Conservation (phyloP, 2,797 vertebrate genomes). For the Hydrophis major region DNA sequence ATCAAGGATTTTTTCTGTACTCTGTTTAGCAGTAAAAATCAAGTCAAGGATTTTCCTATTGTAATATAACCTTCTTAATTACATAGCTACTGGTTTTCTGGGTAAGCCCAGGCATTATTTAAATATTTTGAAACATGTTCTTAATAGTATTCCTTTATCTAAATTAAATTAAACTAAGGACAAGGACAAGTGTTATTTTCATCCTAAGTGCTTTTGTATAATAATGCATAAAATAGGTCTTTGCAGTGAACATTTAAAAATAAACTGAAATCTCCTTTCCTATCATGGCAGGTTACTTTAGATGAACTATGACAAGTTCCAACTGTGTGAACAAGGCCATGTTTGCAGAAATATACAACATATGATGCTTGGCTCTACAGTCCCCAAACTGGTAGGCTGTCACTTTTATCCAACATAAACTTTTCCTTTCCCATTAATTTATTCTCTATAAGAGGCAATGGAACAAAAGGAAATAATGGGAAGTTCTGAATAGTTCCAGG, state of each 20-base stretch:
- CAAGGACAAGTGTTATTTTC: not conserved
- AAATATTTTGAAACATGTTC: not conserved
- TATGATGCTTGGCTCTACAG: not conserved
- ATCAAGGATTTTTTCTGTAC: not conserved
- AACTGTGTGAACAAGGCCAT: not conserved
- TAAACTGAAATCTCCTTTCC: not conserved
- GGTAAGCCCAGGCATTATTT: not conserved
- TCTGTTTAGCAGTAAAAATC: not conserved
- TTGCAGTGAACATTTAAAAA: not conserved
- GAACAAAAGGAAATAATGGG: not conserved
- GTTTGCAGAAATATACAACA: not conserved
- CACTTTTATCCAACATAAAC: not conserved
- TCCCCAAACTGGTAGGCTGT: not conserved
- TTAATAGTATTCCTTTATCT: not conserved
- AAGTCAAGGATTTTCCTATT: slow-evolving; percentile 11
- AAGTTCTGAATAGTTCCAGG: not conserved
- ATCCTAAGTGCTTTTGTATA: not conserved
- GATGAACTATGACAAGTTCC: not conserved
- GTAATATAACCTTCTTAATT: slow-evolving; percentile 5
- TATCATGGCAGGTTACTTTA: not conserved
- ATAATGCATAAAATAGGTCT: not conserved
- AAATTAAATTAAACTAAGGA: not conserved
- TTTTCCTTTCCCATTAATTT: not conserved
- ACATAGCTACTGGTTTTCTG: not conserved
- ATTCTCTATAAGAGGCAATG: not conserved